Evolutionary conservation across 2,797 vertebrate genomes (phyloP), one percentile per base, ranked within the genome.

Genomic region (Chanos chanos): DNA sequence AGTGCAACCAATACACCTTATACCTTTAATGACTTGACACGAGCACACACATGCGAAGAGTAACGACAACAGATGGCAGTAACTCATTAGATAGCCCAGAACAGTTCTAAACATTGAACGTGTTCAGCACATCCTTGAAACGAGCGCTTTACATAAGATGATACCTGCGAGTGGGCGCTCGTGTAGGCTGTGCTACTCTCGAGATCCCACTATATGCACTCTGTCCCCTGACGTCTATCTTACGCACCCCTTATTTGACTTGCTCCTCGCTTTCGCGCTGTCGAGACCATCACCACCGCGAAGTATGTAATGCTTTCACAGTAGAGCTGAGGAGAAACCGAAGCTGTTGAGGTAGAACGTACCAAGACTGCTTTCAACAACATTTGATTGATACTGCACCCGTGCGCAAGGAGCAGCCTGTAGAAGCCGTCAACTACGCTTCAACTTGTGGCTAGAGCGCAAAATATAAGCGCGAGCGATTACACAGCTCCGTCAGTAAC

Each of bases 151-250:
- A 75, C 79, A 72, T 77, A 75, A 77, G 64, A 57, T 69, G 71
- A 75, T 69, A 77, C 73, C 69, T 64, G 34, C 13, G 31, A 16
- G 78, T 76, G 81, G 66, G 76, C 55, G 77, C 74, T n/a, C 52
- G 30, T 44, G 64, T 68, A 41, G 43, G 63, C 37, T 27, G 56
- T 10, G 43, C 16, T 16, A 15, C 33, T 16, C 41, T 27, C 10
- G 25, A 64, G 55, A 36, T 65, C 19, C 27, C 41, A 18, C 24
- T 45, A 19, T 13, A 16, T 15, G 36, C 45, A 15, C 70, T 44
- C 24, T 58, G 76, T 82, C 77, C 75, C 80, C 76, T 70, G 74
- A 65, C 70, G 80, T n/a, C n/a, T 70, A 59, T 78, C 79, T 76
- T 75, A 66, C 59, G 68, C 71, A 74, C 76, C 72, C 76, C 8